Conservation (phyloP, 2,113 vertebrate species). For the Lates calcarifer region DNA sequence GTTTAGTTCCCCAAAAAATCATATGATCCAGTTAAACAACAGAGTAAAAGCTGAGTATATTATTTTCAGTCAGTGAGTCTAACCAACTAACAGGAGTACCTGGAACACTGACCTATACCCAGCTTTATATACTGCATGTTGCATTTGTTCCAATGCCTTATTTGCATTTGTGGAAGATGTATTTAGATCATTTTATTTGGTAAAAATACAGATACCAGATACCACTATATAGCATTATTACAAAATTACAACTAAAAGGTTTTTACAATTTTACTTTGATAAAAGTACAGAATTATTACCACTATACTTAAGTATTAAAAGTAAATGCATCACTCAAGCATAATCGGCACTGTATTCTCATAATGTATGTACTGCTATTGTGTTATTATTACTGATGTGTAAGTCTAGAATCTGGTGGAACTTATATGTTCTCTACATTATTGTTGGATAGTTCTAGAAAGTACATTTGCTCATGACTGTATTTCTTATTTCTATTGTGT, state of each 20-base stretch:
- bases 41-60: conserved; percentile 8
- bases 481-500: too few relatives aligned
- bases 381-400: too few relatives aligned
- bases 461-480: too few relatives aligned
- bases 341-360: too few relatives aligned
- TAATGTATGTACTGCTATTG: too few relatives aligned
- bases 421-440: too few relatives aligned
- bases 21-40: conserved; percentile 15
- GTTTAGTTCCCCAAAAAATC: conserved; percentile 22
- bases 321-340: too few relatives aligned
- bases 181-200: background rate
- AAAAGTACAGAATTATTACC: background rate
- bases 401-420: too few relatives aligned
- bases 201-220: background rate
- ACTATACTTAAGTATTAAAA: background rate
- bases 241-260: background rate
- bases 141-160: background rate
- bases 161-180: background rate
- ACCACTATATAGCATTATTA: too few relatives aligned
- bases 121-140: background rate
- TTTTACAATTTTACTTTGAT: background rate
- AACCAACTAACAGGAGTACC: background rate
- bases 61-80: background rate
- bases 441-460: too few relatives aligned
- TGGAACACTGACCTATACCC: too few relatives aligned